Base-by-base conservation (phyloP, 2,888 invertebrate species). In the Drosophila aldrichi region DNA sequence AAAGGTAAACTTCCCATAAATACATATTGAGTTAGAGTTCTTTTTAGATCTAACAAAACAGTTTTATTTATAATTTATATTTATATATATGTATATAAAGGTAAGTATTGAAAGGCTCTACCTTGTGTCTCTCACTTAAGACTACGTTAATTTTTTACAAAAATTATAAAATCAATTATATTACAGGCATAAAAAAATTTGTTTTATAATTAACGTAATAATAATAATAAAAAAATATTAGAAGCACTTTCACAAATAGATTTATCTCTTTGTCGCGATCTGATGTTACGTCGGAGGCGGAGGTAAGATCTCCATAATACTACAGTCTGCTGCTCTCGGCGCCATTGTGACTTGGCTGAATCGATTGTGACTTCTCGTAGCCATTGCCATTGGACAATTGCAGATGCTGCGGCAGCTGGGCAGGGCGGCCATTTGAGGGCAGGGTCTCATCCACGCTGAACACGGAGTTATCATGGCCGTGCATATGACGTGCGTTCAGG, bases 261-360 rank as follows among this genome's bases (percentile, higher is more conserved):
- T 55, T 32, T 25, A 40, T n/a, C 48, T 49, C 32, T 49, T n/a
- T 29, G 1, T 49, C 49, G 20, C 32, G 22, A 52, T 52, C 52
- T 22, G 52, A 32, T 38, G 10, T 38, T 22, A n/a, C n/a, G 16
- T 38, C 22, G 22, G n/a, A 36, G 20, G 2, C 14, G 36, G 18
- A 29, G 29, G 29, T 29, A 8, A 6, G 29, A 6, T 22, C 38
- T 25, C 52, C 38, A 14, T 75, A 74, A 62, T 74, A 79, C 75
- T 90, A 86, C 92, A 91, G 91, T 93, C 92, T 85, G 84, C 91
- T 79, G 81, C 92, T 93, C 89, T 93, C 93, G 69, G 85, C 85
- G 43, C 86, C 88, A 71, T 89, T 91, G 40, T 76, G 76, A 70
- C 85, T 77, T 48, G 72, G 60, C 70, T 88, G 82, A 44, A 57